Conservation (phyloP, 2,797 vertebrate species). For the Sebastes kiyomatsui region DNA sequence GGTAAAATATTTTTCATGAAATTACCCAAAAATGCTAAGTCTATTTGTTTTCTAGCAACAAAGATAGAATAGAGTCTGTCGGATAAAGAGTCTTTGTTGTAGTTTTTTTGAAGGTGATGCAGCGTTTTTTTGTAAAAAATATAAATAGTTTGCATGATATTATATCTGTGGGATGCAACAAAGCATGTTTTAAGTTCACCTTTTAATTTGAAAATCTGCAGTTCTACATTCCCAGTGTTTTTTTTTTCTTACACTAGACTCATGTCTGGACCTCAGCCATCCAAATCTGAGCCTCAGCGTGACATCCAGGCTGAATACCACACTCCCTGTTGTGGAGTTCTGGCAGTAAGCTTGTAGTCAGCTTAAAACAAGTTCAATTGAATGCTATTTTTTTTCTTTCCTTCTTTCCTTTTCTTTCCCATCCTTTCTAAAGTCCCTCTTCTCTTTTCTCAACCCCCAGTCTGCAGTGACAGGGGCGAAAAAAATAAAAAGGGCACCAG, state of each 20-base stretch:
- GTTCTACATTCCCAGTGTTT: not conserved
- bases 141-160: not conserved
- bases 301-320: conserved; percentile 39
- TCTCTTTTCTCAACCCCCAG: not conserved
- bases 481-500: not conserved
- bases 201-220: not conserved
- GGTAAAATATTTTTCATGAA: not conserved
- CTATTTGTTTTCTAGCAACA: not conserved
- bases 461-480: no score
- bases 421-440: not conserved
- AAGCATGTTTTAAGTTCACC: not conserved
- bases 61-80: not conserved
- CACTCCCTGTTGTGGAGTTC: conserved; percentile 73
- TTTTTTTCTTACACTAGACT: conserved; percentile 36
- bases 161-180: not conserved
- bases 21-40: not conserved
- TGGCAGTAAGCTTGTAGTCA: conserved; percentile 67
- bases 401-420: not conserved
- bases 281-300: conserved; percentile 38
- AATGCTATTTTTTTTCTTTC: not conserved
- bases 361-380: not conserved
- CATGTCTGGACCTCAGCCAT: conserved; percentile 47
- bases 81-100: not conserved
- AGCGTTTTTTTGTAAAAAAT: no score
- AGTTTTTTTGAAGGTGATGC: not conserved